Conservation (phyloP, 2,113 vertebrate species). For the Datnioides undecimradiatus region DNA sequence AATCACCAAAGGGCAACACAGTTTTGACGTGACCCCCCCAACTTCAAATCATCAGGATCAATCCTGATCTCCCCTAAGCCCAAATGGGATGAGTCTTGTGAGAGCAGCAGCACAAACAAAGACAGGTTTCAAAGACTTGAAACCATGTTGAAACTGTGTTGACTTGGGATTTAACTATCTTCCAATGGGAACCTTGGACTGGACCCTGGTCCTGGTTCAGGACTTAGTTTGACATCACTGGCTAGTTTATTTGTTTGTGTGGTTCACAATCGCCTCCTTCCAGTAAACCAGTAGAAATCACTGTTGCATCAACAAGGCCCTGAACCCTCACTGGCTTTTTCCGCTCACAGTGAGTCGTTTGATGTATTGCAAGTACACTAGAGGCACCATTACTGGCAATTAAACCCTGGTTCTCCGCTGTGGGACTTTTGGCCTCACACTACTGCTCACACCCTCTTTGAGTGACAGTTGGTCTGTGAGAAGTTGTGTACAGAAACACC, state of each 20-base stretch:
- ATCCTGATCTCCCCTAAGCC: neutral
- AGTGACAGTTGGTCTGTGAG: neutral
- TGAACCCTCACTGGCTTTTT: constrained; percentile 1
- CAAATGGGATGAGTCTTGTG: neutral
- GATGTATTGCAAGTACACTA: neutral
- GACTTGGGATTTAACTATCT: neutral
- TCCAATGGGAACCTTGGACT: too few relatives aligned
- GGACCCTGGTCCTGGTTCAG: neutral
- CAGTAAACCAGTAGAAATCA: neutral
- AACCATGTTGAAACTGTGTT: too few relatives aligned
- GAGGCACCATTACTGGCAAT: neutral
- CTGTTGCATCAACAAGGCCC: neutral
- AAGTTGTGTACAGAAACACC: neutral
- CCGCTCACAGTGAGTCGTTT: neutral
- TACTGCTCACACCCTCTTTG: neutral
- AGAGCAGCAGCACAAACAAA: neutral
- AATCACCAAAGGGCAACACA: neutral
- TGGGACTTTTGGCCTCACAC: neutral
- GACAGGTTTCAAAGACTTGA: neutral
- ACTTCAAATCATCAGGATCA: neutral
- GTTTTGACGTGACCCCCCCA: constrained; percentile 5
- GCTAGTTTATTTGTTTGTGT: too few relatives aligned
- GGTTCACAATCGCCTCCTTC: too few relatives aligned
- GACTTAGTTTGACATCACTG: too few relatives aligned
- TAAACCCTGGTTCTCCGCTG: neutral